Evolutionary conservation across 2,888 invertebrate species (phyloP).

Genomic region (Drosophila vallismaia): DNA sequence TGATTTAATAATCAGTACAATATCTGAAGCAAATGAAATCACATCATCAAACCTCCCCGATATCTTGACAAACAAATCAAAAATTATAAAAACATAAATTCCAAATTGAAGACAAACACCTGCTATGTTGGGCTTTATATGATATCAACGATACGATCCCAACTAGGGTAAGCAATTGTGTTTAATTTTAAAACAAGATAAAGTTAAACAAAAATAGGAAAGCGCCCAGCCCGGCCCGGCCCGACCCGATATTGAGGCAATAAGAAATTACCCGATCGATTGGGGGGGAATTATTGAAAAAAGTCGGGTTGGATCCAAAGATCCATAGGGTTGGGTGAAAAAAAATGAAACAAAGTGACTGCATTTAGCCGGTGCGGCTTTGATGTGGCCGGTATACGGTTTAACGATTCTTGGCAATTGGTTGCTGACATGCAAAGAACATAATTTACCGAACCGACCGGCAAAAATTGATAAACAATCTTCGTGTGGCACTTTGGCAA

Average conservation of each 20-base stretch:
- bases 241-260: constrained; percentile 34
- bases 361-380: constrained; percentile 61
- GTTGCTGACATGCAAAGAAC: constrained; percentile 82
- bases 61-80: constrained; percentile 42
- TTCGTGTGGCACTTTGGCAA: constrained; percentile 44
- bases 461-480: constrained; percentile 65
- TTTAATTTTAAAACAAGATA: constrained; percentile 72
- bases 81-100: constrained; percentile 62
- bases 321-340: not conserved
- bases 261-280: constrained; percentile 55
- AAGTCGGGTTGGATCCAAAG: not conserved
- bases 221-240: not conserved
- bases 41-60: constrained; percentile 7
- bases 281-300: constrained; percentile 58
- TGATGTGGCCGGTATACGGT: constrained; percentile 38
- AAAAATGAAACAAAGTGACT: constrained; percentile 1
- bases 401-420: constrained; percentile 69
- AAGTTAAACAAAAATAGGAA: constrained; percentile 37
- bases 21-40: constrained; percentile 24
- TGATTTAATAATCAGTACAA: constrained; percentile 17
- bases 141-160: constrained; percentile 32
- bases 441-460: constrained; percentile 64
- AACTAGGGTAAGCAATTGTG: constrained; percentile 49
- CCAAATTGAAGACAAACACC: constrained; percentile 37
- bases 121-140: constrained; percentile 34